Evolutionary conservation across 2,888 invertebrate genomes (phyloP).

Genomic region (Drosophila subsilvestris): DNA sequence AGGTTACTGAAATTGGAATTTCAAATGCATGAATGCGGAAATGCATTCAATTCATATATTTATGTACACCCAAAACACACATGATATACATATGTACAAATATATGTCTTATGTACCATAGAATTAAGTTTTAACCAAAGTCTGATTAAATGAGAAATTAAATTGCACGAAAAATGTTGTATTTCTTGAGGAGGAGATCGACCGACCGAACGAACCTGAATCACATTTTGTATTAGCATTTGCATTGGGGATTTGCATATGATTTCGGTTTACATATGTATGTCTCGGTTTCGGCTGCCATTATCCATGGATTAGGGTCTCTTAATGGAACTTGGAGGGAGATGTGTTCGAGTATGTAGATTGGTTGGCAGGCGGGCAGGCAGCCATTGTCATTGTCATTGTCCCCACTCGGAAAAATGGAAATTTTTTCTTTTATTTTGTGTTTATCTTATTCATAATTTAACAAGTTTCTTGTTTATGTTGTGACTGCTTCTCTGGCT

Average conservation of each 20-base stretch:
- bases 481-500: constrained; percentile 25
- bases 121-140: constrained; percentile 4
- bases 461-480: constrained; percentile 64
- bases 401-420: constrained; percentile 19
- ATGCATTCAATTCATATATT: background rate
- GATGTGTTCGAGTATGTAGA: background rate
- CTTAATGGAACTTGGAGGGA: constrained; percentile 22
- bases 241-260: constrained; percentile 32
- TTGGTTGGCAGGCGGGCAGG: background rate
- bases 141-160: constrained; percentile 10
- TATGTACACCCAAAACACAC: background rate
- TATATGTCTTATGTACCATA: background rate
- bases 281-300: constrained; percentile 8
- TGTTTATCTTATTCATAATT: constrained; percentile 51
- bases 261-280: constrained; percentile 41
- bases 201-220: background rate
- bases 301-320: background rate
- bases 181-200: no score
- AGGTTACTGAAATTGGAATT: background rate
- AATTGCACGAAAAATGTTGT: background rate
- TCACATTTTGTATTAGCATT: constrained; percentile 40
- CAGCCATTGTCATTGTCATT: background rate
- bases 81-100: background rate
- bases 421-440: constrained; percentile 13
- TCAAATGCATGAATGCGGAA: background rate